Conservation (phyloP, 1,140 invertebrate species). For the Platyura marginata region DNA sequence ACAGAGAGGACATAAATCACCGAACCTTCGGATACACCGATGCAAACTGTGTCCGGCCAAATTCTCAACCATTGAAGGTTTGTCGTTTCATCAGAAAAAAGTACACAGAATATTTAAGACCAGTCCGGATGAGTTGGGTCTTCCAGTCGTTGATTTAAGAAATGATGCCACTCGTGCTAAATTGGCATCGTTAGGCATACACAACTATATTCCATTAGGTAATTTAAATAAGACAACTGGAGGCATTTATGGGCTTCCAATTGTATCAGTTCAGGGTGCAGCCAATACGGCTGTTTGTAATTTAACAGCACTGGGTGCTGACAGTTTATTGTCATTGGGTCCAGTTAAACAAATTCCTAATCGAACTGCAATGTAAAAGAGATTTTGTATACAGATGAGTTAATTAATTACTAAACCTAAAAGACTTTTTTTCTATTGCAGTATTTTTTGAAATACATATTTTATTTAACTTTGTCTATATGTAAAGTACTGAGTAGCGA, state of each 20-base stretch:
- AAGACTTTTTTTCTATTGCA: no score
- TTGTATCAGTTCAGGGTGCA: slow-evolving; percentile 45
- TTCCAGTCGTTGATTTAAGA: slow-evolving; percentile 53
- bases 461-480: no score
- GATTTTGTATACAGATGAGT: no score
- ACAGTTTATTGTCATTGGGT: slow-evolving; percentile 45
- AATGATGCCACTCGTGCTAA: slow-evolving; percentile 39
- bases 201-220: slow-evolving; percentile 50
- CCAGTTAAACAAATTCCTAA: slow-evolving; percentile 42
- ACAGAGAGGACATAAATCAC: background rate
- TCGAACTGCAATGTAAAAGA: no score
- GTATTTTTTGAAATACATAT: no score
- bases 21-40: slow-evolving; percentile 27
- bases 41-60: slow-evolving; percentile 51
- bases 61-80: slow-evolving; percentile 42
- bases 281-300: slow-evolving; percentile 37
- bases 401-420: no score
- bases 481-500: no score
- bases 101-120: slow-evolving; percentile 15
- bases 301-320: slow-evolving; percentile 40
- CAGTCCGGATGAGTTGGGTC: slow-evolving; percentile 35
- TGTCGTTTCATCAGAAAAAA: slow-evolving; percentile 44
- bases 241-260: slow-evolving; percentile 48
- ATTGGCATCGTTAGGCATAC: slow-evolving; percentile 44
- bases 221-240: slow-evolving; percentile 37